Evolutionary conservation across 2,888 invertebrate genomes (phyloP), one percentile per base, ranked within the genome.

Genomic region (Drosophila flavopinicola): DNA sequence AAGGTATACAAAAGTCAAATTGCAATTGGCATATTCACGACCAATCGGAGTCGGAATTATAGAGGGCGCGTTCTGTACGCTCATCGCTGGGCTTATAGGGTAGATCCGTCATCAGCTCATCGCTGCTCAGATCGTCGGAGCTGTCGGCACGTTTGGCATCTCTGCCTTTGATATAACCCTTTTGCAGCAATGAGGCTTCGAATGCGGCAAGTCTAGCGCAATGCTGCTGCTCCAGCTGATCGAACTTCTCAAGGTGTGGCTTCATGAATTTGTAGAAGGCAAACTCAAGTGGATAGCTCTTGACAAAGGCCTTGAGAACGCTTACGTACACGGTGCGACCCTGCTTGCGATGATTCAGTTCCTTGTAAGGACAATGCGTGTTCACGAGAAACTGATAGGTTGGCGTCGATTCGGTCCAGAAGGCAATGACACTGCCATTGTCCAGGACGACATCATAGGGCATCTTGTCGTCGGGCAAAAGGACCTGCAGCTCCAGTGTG

Each of bases 241-340:
- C 23, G 0, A 66, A n/a, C 7, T 64, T 66, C 0, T 84, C 78
- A 9, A 45, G 37, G 15, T 84, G 64, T 1, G 85, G 54, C 3
- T 73, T 70, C 52, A 78, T 63, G 7, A 84, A 78, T 3, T 52
- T 63, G 24, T 80, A 59, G 7, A 44, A 58, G 5, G 44, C 9
- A 7, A 77, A 74, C 0, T 61, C 32, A 6, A 80, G 29, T 2
- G 80, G 84, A 65, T 80, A 78, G 1, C 29, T 5, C 1, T 39
- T 9, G 1, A 23, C 38, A 10, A 41, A 0, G 4, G 38, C 11
- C 37, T 78, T 78, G 5, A 30, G 23, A 0, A 76, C 17, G 24
- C 64, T 84, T 1, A 78, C 5, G 13, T 78, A 78, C 0, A 78
- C 63, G 0, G 80, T 77, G 2, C 78, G 85, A 3, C 78, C 78